These are phyloP conservation scores for Centropristis striata DNA, from an alignment of 2,113 vertebrate genomes.

Conservation along the genomic window DNA sequence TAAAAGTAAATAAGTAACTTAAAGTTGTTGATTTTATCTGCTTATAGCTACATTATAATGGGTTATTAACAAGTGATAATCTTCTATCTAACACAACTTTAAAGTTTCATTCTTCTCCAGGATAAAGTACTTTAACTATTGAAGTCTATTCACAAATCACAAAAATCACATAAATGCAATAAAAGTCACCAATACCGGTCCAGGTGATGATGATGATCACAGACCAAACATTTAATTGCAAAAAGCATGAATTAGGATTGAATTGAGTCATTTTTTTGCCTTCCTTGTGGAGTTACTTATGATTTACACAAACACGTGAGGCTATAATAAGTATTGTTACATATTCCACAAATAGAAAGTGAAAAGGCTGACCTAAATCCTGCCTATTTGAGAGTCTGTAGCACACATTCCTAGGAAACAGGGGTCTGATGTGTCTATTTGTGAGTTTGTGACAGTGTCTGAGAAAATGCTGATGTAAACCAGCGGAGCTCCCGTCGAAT, in stretches of 20 bases:
- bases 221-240: too few relatives aligned
- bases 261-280: not conserved
- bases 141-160: not conserved
- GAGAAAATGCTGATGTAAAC: conserved; percentile 1
- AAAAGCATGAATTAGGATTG: too few relatives aligned
- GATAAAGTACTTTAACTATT: not conserved
- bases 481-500: conserved; percentile 28
- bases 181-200: too few relatives aligned
- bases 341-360: not conserved
- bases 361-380: not conserved
- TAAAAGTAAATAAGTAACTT: too few relatives aligned
- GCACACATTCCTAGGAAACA: too few relatives aligned
- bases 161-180: too few relatives aligned
- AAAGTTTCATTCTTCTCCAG: not conserved
- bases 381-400: not conserved
- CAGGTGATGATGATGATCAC: too few relatives aligned
- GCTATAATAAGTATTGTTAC: not conserved
- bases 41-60: not conserved
- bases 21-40: not conserved
- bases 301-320: not conserved
- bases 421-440: not conserved
- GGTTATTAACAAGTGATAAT: too few relatives aligned
- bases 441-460: not conserved
- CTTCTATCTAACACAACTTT: too few relatives aligned
- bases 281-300: not conserved